Evolutionary conservation across 2,113 vertebrate genomes (phyloP).

Genomic region (Eidolon helvum): DNA sequence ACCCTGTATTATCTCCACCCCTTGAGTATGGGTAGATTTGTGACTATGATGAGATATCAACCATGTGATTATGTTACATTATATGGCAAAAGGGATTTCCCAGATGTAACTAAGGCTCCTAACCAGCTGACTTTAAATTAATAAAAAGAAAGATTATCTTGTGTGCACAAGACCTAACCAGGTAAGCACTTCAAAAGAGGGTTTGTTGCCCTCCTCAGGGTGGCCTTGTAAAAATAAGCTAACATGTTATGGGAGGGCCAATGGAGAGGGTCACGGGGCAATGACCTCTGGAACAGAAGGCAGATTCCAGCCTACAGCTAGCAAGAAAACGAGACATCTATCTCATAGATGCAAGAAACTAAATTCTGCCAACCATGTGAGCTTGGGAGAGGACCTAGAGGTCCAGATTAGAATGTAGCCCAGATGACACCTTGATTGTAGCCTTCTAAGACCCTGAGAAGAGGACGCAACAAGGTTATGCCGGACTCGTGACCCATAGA

Average conservation of each 20-base stretch:
- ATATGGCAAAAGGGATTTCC: not conserved
- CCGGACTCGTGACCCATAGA: not conserved
- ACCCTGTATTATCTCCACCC: not conserved
- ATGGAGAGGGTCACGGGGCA: not conserved
- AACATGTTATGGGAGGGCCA: not conserved
- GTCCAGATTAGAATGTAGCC: not conserved
- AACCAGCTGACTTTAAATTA: not conserved
- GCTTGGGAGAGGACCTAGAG: not conserved
- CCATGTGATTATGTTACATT: not conserved
- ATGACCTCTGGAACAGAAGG: not conserved
- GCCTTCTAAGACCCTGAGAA: not conserved
- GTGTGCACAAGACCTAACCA: not conserved
- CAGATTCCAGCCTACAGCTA: not conserved
- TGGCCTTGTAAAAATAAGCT: slow-evolving; percentile 2
- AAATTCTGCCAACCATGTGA: not conserved
- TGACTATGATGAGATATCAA: not conserved
- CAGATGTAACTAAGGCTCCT: not conserved
- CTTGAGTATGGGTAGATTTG: not conserved
- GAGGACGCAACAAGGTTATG: not conserved
- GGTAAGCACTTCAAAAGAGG: not conserved
- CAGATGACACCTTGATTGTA: not conserved
- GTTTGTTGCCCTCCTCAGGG: not conserved
- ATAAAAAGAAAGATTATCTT: not conserved
- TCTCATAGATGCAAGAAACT: not conserved
- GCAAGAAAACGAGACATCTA: not conserved